These are phyloP conservation scores for Ameiurus melas DNA, from an alignment of 2,113 vertebrate genomes.

Conservation along the genomic window DNA sequence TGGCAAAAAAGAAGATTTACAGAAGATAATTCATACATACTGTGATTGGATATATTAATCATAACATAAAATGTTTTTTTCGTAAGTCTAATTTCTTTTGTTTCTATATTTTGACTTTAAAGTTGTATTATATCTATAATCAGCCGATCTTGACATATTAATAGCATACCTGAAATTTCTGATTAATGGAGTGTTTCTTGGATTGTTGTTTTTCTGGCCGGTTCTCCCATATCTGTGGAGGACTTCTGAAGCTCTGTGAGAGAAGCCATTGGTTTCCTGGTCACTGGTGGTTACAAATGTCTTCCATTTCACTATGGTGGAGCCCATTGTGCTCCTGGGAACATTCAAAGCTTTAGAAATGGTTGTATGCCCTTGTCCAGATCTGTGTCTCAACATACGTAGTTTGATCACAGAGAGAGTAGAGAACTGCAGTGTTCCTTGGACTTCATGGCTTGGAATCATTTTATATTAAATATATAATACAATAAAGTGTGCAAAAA, in stretches of 20 bases:
- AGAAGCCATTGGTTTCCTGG: neutral
- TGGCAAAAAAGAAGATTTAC: too few relatives aligned
- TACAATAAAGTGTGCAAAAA: neutral
- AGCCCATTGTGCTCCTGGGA: neutral
- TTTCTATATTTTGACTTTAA: too few relatives aligned
- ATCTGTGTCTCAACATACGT: neutral
- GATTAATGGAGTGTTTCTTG: neutral
- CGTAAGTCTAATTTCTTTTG: too few relatives aligned
- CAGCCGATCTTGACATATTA: too few relatives aligned
- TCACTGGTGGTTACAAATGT: neutral
- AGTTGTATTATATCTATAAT: too few relatives aligned
- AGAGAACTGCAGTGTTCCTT: neutral
- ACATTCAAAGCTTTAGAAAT: neutral
- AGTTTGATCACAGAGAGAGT: neutral
- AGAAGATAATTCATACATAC: too few relatives aligned
- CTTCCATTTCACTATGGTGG: neutral
- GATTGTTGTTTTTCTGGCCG: neutral
- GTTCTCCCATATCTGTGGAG: too few relatives aligned
- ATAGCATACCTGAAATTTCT: neutral
- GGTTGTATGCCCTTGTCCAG: neutral
- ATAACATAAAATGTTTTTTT: too few relatives aligned
- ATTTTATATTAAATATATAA: neutral
- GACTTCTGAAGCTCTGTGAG: neutral
- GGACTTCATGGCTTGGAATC: neutral
- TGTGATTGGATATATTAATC: too few relatives aligned